Evolutionary conservation across 2,888 invertebrate genomes (phyloP).

Genomic region (Luperina nickerlii): DNA sequence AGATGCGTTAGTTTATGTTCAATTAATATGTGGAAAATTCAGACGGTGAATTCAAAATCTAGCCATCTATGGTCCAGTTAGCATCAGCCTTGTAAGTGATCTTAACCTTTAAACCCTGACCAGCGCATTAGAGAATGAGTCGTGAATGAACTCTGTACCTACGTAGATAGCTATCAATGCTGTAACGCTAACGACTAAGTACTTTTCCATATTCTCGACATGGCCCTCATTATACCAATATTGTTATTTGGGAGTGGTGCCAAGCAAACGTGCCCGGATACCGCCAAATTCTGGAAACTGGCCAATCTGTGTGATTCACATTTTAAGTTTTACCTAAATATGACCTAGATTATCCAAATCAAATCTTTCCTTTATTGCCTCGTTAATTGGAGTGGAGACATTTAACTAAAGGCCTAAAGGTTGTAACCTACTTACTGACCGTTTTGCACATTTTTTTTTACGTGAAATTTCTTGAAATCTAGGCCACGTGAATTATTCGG

Average conservation of each 20-base stretch:
- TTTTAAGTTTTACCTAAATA: slow-evolving; percentile 67
- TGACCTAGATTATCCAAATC: slow-evolving; percentile 43
- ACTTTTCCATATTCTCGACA: slow-evolving; percentile 41
- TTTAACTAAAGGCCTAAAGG: slow-evolving; percentile 8
- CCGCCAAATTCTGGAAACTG: slow-evolving; percentile 60
- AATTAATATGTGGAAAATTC: neutral
- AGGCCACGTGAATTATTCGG: slow-evolving; percentile 7
- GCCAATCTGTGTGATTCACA: slow-evolving; percentile 68
- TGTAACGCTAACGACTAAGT: slow-evolving; percentile 14
- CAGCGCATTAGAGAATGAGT: slow-evolving; percentile 6
- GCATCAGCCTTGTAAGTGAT: slow-evolving; percentile 1
- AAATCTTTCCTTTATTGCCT: slow-evolving; percentile 13
- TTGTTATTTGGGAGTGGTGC: slow-evolving; percentile 66
- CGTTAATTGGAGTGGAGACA: slow-evolving; percentile 11
- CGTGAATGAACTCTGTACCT: slow-evolving; percentile 30
- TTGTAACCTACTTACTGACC: slow-evolving; percentile 28
- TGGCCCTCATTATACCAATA: slow-evolving; percentile 56
- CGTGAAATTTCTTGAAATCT: neutral
- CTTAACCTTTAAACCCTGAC: slow-evolving; percentile 17
- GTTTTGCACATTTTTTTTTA: slow-evolving; percentile 14
- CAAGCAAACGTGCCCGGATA: slow-evolving; percentile 63
- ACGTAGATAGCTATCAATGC: slow-evolving; percentile 11
- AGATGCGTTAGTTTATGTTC: neutral
- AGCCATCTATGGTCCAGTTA: neutral
- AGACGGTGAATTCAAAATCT: neutral